Conservation (phyloP, 2,888 invertebrate genomes). For the Drosophila suboccidentalis region DNA sequence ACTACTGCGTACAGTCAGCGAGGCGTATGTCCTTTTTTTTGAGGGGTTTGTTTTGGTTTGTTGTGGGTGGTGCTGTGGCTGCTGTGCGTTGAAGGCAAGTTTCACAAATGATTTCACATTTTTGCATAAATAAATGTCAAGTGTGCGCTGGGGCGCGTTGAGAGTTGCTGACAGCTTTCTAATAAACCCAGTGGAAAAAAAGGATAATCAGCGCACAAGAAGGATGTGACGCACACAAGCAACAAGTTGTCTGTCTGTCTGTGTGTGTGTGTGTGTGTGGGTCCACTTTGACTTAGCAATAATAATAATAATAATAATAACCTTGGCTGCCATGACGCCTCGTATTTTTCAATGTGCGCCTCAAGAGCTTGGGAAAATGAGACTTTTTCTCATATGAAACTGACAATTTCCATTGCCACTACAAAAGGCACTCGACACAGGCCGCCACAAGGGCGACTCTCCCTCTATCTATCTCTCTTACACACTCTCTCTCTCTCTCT, state of each 20-base stretch:
- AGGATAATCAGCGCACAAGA: slow-evolving; percentile 72
- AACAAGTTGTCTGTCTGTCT: slow-evolving; percentile 58
- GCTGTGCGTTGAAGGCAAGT: slow-evolving; percentile 65
- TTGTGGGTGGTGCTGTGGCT: slow-evolving; percentile 19
- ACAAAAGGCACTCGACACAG: slow-evolving; percentile 49
- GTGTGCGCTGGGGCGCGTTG: slow-evolving; percentile 78
- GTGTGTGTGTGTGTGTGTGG: slow-evolving; percentile 25
- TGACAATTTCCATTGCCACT: slow-evolving; percentile 77
- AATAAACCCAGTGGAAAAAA: slow-evolving; percentile 73
- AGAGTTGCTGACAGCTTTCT: slow-evolving; percentile 79
- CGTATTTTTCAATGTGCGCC: slow-evolving; percentile 65
- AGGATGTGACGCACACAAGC: slow-evolving; percentile 51
- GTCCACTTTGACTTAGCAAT: slow-evolving; percentile 75
- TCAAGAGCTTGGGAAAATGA: slow-evolving; percentile 45
- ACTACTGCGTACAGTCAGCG: slow-evolving; percentile 40
- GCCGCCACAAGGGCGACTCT: slow-evolving; percentile 24
- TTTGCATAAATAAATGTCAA: slow-evolving; percentile 82
- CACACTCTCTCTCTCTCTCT: not conserved
- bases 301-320: slow-evolving; percentile 79
- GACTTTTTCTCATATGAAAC: slow-evolving; percentile 66
- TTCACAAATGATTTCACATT: slow-evolving; percentile 82
- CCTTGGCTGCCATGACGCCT: slow-evolving; percentile 71
- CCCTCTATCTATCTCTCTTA: slow-evolving; percentile 6
- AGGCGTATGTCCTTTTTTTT: slow-evolving; percentile 62
- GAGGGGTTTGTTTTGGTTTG: slow-evolving; percentile 45